A percentile compares a stretch with the other conserved stretches of the same genome.
phyloP scores from a whole-genome alignment of 2,797 vertebrate species.

The Rousettus madagascariensis region DNA sequence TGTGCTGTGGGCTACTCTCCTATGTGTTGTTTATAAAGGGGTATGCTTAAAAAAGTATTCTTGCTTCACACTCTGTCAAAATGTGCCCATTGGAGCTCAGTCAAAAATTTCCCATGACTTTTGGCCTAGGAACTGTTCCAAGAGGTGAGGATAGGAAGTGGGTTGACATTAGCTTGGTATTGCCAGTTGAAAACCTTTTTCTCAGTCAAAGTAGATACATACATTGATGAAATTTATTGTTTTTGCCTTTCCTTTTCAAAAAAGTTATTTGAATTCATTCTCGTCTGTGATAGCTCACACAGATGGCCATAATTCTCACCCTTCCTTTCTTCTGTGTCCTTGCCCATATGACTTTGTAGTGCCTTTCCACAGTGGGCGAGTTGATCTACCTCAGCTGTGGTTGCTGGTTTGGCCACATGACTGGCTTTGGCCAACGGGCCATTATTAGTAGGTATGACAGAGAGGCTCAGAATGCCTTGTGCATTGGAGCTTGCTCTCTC shows the following conservation, averaged over 20 bases:
- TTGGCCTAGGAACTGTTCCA: conserved; percentile 18
- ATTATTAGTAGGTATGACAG: not conserved
- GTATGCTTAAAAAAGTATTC: not conserved
- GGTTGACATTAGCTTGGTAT: not conserved
- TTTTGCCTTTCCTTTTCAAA: conserved; percentile 35
- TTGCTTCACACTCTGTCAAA: not conserved
- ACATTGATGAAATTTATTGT: not conserved
- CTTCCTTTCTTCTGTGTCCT: not conserved
- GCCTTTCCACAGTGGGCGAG: not conserved
- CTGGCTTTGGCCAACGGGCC: not conserved
- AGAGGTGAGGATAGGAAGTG: not conserved
- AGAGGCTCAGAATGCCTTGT: not conserved
- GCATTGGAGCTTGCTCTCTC: not conserved
- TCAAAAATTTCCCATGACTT: not conserved
- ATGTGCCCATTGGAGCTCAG: not conserved
- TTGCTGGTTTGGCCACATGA: not conserved
- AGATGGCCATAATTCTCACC: not conserved
- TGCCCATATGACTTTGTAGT: not conserved
- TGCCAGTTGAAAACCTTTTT: not conserved
- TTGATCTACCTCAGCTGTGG: not conserved
- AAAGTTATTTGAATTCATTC: not conserved
- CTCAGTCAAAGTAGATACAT: not conserved
- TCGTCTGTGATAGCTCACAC: not conserved
- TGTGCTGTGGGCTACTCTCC: not conserved
- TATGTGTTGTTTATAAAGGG: not conserved